A percentile compares a stretch with the other conserved stretches of the same genome.
phyloP scores from a whole-genome alignment of 1,140 invertebrate genomes.

The Bilobella aurantiaca region DNA sequence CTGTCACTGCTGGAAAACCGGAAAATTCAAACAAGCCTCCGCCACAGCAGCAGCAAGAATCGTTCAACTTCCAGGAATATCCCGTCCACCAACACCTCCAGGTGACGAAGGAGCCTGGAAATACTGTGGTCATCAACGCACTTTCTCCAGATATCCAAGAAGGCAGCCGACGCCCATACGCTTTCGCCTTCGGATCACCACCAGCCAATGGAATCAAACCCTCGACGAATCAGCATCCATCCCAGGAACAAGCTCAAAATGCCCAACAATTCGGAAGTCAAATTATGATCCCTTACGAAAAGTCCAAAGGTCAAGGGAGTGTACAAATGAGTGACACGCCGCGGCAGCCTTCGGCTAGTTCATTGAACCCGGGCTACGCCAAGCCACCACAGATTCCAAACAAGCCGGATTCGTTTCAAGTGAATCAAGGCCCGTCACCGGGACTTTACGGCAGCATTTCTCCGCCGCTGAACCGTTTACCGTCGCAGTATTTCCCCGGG shows the following conservation, averaged over 20 bases:
- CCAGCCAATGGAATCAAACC: background rate
- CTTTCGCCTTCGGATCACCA: slow-evolving; percentile 18
- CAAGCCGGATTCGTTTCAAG: no score
- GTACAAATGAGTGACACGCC: background rate
- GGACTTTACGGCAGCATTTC: background rate
- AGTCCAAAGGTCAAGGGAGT: background rate
- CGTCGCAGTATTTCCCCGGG: background rate
- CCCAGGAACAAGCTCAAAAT: slow-evolving; percentile 5
- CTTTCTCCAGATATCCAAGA: background rate
- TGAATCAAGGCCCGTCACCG: background rate
- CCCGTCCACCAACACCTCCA: slow-evolving; percentile 3
- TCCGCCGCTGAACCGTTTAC: background rate
- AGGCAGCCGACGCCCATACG: slow-evolving; percentile 20
- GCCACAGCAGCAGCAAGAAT: background rate
- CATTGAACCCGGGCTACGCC: background rate
- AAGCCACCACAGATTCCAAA: background rate
- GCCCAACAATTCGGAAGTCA: background rate
- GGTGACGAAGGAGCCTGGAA: slow-evolving; percentile 3
- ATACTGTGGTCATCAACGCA: slow-evolving; percentile 23
- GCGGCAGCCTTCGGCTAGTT: background rate
- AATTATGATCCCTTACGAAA: background rate
- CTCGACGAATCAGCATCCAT: background rate
- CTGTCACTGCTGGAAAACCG: no score
- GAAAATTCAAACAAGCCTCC: background rate
- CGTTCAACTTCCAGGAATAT: background rate